Evolutionary conservation across 2,113 vertebrate species (phyloP).

Genomic region (Alethe diademata): DNA sequence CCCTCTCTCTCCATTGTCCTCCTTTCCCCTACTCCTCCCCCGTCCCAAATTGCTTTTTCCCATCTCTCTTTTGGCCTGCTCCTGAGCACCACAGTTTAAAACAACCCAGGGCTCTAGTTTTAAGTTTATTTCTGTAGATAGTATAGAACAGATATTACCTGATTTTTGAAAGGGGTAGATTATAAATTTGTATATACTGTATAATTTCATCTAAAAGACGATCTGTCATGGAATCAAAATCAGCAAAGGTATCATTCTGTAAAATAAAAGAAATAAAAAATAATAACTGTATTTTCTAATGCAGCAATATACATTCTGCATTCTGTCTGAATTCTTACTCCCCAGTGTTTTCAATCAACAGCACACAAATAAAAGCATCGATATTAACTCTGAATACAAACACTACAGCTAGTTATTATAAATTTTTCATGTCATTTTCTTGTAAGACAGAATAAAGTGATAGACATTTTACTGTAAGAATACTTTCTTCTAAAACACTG

Average conservation of each 20-base stretch:
- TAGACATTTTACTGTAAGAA: background rate
- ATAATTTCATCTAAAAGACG: conserved; percentile 97
- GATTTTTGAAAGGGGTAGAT: conserved; percentile 95
- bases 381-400: background rate
- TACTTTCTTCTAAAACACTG: background rate
- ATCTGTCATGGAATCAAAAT: conserved; percentile 99
- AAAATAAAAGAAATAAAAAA: conserved; percentile 65
- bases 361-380: background rate
- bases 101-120: conserved; percentile 10
- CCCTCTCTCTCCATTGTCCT: background rate
- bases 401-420: background rate
- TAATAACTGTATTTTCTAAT: conserved; percentile 37
- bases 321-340: conserved; percentile 15
- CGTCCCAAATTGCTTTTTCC: background rate
- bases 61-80: background rate
- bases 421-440: background rate
- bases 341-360: background rate
- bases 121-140: conserved; percentile 13
- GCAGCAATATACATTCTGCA: conserved; percentile 34
- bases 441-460: background rate
- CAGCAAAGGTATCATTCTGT: conserved; percentile 99
- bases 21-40: background rate
- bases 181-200: conserved; percentile 98
- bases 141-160: conserved; percentile 80
- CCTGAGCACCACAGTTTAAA: conserved; percentile 5